phyloP scores from a whole-genome alignment of 2,113 vertebrate species.

The Nothocercus nigrocapillus region DNA sequence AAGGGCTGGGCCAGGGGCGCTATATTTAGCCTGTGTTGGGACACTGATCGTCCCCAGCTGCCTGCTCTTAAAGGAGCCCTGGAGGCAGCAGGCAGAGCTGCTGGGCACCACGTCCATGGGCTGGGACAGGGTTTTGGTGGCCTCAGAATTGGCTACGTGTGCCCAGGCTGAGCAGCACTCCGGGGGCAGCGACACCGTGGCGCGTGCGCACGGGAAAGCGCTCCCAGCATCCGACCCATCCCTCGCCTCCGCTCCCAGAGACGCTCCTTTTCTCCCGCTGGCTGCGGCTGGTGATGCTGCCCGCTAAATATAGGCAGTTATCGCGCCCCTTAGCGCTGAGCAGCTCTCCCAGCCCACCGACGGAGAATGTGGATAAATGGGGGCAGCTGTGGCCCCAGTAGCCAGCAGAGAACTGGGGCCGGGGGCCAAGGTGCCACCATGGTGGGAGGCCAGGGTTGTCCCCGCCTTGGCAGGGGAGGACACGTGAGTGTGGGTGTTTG shows the following conservation, averaged over 20 bases:
- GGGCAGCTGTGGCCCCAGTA: not conserved
- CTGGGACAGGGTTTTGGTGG: not conserved
- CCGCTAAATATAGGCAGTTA: not conserved
- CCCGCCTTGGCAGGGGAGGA: not conserved
- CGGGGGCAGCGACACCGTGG: not conserved
- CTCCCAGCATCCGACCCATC: not conserved
- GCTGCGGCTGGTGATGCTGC: not conserved
- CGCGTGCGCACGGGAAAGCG: not conserved
- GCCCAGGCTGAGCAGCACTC: no score
- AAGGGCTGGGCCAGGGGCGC: not conserved
- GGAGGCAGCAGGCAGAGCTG: not conserved
- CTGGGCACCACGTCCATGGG: not conserved
- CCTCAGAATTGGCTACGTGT: no score
- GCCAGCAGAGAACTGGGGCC: no score
- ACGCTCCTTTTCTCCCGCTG: not conserved
- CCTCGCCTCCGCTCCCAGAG: not conserved
- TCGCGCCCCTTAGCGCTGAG: not conserved
- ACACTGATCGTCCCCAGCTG: not conserved
- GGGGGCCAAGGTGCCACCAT: not conserved
- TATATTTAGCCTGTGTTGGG: constrained; percentile 75
- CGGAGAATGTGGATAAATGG: not conserved
- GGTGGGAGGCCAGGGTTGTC: not conserved
- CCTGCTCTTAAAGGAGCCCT: constrained; percentile 36
- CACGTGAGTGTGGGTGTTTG: not conserved
- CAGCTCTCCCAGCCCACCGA: not conserved